Evolutionary conservation across 1,140 invertebrate genomes (phyloP).

Genomic region (Phymastichus coffea): DNA sequence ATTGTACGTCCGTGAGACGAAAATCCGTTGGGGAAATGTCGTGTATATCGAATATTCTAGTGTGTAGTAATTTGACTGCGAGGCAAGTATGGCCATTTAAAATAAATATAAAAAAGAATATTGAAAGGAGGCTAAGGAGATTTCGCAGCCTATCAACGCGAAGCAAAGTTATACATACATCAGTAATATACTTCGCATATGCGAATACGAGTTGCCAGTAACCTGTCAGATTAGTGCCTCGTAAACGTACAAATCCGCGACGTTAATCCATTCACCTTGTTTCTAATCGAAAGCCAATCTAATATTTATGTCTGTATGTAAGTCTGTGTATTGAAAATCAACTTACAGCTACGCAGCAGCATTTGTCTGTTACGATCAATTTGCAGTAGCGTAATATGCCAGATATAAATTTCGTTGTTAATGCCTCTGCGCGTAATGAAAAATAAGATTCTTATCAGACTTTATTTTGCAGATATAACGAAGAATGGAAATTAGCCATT

Average conservation of each 20-base stretch:
- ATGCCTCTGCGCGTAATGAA: too few relatives aligned
- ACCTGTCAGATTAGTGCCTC: constrained; percentile 12
- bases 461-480: too few relatives aligned
- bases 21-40: too few relatives aligned
- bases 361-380: neutral
- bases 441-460: too few relatives aligned
- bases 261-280: neutral
- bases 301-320: neutral
- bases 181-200: neutral
- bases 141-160: too few relatives aligned
- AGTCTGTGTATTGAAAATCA: neutral
- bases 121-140: too few relatives aligned
- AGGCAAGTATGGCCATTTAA: too few relatives aligned
- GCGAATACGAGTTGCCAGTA: neutral
- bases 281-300: constrained; percentile 9
- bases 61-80: too few relatives aligned
- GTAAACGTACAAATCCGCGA: neutral
- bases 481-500: too few relatives aligned
- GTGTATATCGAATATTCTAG: too few relatives aligned
- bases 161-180: neutral
- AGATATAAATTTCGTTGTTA: too few relatives aligned
- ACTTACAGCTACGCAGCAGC: neutral
- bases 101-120: neutral
- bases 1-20: too few relatives aligned
- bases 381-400: constrained; percentile 2